phyloP scores from a whole-genome alignment of 2,888 invertebrate genomes.

The Liodrosophila aerea region DNA sequence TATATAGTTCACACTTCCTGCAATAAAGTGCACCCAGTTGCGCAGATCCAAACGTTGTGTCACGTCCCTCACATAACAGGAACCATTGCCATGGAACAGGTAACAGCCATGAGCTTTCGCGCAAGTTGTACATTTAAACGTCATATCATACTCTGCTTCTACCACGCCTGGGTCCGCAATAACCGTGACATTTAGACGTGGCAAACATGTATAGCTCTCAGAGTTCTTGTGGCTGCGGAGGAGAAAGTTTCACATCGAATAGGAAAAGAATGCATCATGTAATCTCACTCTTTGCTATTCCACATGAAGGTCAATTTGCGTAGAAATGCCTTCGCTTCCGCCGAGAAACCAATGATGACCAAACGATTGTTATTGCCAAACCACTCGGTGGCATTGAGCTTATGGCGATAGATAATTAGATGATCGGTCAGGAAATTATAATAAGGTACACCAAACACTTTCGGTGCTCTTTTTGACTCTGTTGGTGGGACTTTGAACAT shows the following conservation, averaged over 20 bases:
- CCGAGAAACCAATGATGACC: conserved; percentile 74
- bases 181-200: conserved; percentile 63
- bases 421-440: conserved; percentile 45
- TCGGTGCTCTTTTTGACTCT: too few species aligned
- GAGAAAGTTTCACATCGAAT: background rate
- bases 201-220: conserved; percentile 55
- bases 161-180: conserved; percentile 63
- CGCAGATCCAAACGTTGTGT: conserved; percentile 66
- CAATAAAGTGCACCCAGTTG: conserved; percentile 65
- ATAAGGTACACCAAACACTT: background rate
- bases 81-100: conserved; percentile 43
- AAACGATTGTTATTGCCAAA: conserved; percentile 55
- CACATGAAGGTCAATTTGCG: conserved; percentile 71
- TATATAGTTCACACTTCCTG: conserved; percentile 48
- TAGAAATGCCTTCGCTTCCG: conserved; percentile 70
- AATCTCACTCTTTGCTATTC: conserved; percentile 68
- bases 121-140: conserved; percentile 63
- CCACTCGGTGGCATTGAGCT: conserved; percentile 48
- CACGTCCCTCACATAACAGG: conserved; percentile 64
- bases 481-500: background rate
- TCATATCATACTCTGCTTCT: conserved; percentile 71
- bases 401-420: conserved; percentile 57
- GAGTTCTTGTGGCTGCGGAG: conserved; percentile 48
- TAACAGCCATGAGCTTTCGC: conserved; percentile 42
- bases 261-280: conserved; percentile 8